Evolutionary conservation across 2,113 vertebrate species (phyloP), one percentile per base, ranked within the genome.

Genomic region (Cyanoderma ruficeps): DNA sequence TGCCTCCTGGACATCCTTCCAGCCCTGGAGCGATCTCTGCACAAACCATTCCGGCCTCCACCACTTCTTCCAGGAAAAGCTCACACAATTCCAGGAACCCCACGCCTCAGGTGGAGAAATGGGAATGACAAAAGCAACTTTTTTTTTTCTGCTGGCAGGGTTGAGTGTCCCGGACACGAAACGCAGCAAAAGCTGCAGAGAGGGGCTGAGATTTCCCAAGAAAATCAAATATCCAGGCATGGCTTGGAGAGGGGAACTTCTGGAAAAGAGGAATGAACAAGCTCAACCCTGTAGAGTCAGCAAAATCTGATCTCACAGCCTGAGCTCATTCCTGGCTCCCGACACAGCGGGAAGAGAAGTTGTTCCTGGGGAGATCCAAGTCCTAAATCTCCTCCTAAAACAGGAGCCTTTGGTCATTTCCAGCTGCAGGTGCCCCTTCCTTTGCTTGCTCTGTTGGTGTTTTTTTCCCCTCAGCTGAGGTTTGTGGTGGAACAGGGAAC

Each of bases 251-350:
- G 78, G 50, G 75, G 85, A 80, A 23, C 68, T 93, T 65, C 82
- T 96, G 93, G 92, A 88, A 44, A 65, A 72, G 80, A 86, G 85
- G 30, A 77, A 60, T 1, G 82, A 83, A 74, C 59, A 35, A 69
- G 71, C 24, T 80, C 55, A 44, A 49, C 44, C 60, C 44, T 92
- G 88, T 60, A 15, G 17, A 92, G 88, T 96, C 93, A 93, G 92
- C 96, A 96, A 81, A 97, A 97, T 67, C 93, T 83, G 95, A 96
- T 96, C 94, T 93, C 87, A 67, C 59, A 63, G 93, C 82, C 91
- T 96, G 96, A 97, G 94, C 70, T 96, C 93, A 96, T 59, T 91
- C 16, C 93, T 96, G 96, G 93, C 94, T 83, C 67, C 85, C 37
- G 18, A 3, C 68, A 20, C 71, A 41, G 69, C 1, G 10, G 78